Percentiles rank a stretch among this genome's conserved stretches.
phyloP scores from a whole-genome alignment of 2,888 invertebrate genomes.

The Blastobasis lacticolella region DNA sequence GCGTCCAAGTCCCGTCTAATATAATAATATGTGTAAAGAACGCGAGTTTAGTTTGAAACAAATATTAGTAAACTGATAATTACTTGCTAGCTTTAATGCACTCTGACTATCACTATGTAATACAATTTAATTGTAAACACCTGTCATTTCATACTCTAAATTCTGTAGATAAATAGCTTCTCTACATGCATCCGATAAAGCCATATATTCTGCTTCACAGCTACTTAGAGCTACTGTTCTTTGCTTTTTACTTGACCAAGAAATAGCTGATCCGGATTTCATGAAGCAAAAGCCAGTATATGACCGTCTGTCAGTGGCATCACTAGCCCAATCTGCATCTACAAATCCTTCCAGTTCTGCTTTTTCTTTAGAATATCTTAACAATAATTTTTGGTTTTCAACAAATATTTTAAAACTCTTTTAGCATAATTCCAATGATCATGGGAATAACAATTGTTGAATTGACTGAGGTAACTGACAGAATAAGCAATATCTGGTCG shows the following conservation, averaged over 20 bases:
- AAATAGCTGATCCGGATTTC: no score
- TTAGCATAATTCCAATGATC: slow-evolving; percentile 9
- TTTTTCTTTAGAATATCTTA: background rate
- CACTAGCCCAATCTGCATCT: slow-evolving; percentile 9
- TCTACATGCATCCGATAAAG: background rate
- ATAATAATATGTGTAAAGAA: no score
- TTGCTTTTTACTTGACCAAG: background rate
- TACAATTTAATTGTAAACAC: no score
- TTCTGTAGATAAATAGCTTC: background rate
- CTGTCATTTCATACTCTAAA: background rate
- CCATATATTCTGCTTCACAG: background rate
- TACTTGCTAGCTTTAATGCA: no score
- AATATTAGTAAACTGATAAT: no score
- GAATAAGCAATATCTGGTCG: no score
- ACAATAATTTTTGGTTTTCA: slow-evolving; percentile 3
- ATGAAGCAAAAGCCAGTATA: background rate
- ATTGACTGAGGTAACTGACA: no score
- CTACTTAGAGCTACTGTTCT: background rate
- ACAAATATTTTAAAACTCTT: slow-evolving; percentile 6
- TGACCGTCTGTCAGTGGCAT: background rate
- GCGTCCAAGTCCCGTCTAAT: no score
- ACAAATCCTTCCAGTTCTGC: slow-evolving; percentile 5
- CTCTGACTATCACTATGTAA: no score
- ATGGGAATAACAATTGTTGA: slow-evolving; percentile 8
- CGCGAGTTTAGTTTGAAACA: no score